Evolutionary conservation across 2,797 vertebrate genomes (phyloP).

Genomic region (Vipera latastei): DNA sequence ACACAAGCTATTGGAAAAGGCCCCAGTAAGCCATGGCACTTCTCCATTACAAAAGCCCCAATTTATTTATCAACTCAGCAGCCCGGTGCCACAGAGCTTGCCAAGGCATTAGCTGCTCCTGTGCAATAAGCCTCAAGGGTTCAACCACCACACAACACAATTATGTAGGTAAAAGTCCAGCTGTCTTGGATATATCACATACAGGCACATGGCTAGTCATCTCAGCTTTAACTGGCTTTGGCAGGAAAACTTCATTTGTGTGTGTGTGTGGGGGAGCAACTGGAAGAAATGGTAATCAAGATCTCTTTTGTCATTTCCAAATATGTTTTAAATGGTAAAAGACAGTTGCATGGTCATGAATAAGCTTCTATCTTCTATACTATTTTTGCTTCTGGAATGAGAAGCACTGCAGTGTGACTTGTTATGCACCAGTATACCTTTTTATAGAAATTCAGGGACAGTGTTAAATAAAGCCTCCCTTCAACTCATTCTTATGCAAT

Average conservation of each 20-base stretch:
- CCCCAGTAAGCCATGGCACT: not conserved
- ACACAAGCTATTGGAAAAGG: not conserved
- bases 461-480: not conserved
- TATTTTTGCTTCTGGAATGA: not conserved
- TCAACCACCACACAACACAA: not conserved
- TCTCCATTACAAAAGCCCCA: not conserved
- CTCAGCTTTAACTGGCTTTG: not conserved
- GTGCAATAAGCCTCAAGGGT: slow-evolving; percentile 1
- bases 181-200: not conserved
- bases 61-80: slow-evolving; percentile 2
- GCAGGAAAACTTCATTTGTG: not conserved
- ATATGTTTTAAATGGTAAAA: not conserved
- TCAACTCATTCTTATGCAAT: not conserved
- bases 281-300: not conserved
- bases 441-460: not conserved
- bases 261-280: not conserved
- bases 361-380: not conserved
- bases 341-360: not conserved
- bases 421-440: not conserved
- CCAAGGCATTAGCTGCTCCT: slow-evolving; percentile 10
- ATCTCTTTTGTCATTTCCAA: not conserved
- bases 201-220: not conserved
- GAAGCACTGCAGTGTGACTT: not conserved
- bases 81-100: not conserved
- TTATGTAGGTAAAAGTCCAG: slow-evolving; percentile 10